A percentile compares a stretch with the other conserved stretches of the same genome.
Evolutionary conservation across 2,113 vertebrate genomes (phyloP).

Genomic region (Tapirus terrestris): DNA sequence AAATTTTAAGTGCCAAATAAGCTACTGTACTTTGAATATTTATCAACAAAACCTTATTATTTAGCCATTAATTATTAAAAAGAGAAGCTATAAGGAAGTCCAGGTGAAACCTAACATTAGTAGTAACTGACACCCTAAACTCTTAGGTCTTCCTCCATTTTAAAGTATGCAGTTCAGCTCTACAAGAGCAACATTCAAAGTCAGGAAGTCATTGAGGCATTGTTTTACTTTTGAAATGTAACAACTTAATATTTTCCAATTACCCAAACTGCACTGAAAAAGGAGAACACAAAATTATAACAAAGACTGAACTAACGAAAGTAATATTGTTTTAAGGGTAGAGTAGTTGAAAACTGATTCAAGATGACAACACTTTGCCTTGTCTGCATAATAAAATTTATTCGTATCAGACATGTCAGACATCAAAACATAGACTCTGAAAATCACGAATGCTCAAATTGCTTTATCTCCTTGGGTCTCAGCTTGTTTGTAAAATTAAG

Average conservation of each 20-base stretch:
- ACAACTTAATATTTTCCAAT: neutral
- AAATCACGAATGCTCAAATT: neutral
- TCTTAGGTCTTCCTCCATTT: neutral
- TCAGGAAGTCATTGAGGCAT: neutral
- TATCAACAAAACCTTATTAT: neutral
- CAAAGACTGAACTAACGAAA: constrained; percentile 13
- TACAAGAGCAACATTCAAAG: neutral
- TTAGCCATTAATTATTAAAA: neutral
- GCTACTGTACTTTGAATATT: neutral
- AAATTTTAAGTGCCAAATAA: neutral
- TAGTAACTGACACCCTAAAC: neutral
- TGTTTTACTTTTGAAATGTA: constrained; percentile 38
- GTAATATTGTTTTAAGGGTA: neutral
- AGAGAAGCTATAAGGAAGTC: neutral
- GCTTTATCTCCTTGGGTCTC: neutral
- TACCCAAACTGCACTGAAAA: neutral
- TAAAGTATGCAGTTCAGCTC: neutral
- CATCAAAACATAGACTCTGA: neutral
- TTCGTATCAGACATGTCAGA: neutral
- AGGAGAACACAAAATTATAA: constrained; percentile 42
- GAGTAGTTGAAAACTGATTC: neutral
- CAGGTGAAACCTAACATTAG: neutral
- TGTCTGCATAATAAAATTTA: constrained; percentile 15
- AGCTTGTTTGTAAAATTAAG: constrained; percentile 14
- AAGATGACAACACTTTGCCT: neutral